These are phyloP conservation scores for Otus sunia DNA, from an alignment of 2,113 vertebrate species.

Conservation along the genomic window DNA sequence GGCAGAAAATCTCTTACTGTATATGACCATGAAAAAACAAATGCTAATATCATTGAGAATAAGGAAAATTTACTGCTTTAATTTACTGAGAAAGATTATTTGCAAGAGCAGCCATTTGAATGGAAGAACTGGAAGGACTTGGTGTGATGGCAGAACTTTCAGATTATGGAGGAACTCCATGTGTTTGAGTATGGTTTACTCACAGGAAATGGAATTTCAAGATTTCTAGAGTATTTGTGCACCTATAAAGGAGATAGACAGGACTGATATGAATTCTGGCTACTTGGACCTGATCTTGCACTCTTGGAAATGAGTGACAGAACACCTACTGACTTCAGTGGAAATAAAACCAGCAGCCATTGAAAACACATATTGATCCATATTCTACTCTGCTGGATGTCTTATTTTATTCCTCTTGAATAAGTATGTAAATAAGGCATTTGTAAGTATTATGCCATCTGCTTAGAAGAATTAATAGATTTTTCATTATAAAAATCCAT, in stretches of 20 bases:
- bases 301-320: background rate
- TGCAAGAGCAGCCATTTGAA: background rate
- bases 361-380: background rate
- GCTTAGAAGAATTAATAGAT: background rate
- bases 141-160: background rate
- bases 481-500: conserved; percentile 36
- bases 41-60: background rate
- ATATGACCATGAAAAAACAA: background rate
- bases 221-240: background rate
- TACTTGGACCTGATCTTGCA: background rate
- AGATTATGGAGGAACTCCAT: background rate
- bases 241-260: background rate
- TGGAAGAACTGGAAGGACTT: background rate
- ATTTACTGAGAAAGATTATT: background rate
- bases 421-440: background rate
- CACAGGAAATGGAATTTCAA: background rate
- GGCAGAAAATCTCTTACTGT: background rate
- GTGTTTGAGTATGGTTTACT: background rate
- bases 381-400: background rate
- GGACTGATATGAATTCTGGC: background rate
- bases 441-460: background rate
- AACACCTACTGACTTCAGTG: background rate
- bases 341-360: background rate
- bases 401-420: background rate
- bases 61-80: background rate